phyloP scores from a whole-genome alignment of 2,888 invertebrate species.

The Dichetophora obliterata region DNA sequence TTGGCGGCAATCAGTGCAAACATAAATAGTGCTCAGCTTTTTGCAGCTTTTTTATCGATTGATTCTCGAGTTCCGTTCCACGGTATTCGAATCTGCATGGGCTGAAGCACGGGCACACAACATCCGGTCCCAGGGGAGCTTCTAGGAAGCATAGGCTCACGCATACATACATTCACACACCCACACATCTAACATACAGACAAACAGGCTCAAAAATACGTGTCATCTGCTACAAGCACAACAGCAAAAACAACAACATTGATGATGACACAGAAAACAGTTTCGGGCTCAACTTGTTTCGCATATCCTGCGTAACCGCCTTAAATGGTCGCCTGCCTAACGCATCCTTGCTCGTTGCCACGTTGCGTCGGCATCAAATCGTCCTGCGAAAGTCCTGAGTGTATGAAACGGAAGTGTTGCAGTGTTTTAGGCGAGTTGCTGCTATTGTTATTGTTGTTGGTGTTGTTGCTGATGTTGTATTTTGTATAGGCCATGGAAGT shows the following conservation, averaged over 20 bases:
- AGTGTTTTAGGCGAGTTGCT: constrained; percentile 23
- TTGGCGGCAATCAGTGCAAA: constrained; percentile 10
- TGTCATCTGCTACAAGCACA: constrained; percentile 13
- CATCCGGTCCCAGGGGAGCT: not conserved
- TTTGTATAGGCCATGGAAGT: constrained; percentile 24
- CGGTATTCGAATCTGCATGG: not conserved
- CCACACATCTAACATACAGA: not conserved
- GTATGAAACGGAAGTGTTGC: constrained; percentile 30
- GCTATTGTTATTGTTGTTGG: not conserved
- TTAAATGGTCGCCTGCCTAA: not conserved
- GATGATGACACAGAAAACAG: constrained; percentile 33
- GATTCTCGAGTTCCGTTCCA: not conserved
- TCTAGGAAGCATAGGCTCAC: no score
- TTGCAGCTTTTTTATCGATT: constrained; percentile 19
- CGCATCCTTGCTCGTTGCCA: not conserved
- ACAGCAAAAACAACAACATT: constrained; percentile 9
- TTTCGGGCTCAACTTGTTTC: constrained; percentile 24
- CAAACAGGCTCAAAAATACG: not conserved
- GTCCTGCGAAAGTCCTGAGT: not conserved
- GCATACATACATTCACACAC: no score
- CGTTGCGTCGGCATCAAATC: not conserved
- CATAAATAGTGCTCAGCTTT: constrained; percentile 5
- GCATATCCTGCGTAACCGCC: constrained; percentile 30
- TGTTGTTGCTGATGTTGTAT: not conserved
- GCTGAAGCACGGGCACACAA: not conserved